Percentiles rank a stretch among this genome's conserved stretches.
Evolutionary conservation across 2,797 vertebrate genomes (phyloP).

Genomic region (Megalops cyprinoides): DNA sequence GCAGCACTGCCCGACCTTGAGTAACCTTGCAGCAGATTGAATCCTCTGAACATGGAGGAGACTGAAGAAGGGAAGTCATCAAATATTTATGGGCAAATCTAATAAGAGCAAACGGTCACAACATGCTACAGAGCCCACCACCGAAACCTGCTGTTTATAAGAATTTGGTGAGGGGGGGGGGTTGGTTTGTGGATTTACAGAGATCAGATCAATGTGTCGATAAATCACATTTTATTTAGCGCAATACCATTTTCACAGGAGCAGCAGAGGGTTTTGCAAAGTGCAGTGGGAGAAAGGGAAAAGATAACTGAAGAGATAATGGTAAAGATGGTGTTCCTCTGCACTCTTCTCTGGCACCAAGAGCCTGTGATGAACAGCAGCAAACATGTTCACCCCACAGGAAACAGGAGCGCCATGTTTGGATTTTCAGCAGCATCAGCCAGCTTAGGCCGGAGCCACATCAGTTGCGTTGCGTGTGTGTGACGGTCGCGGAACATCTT

Average conservation of each 20-base stretch:
- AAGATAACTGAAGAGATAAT: background rate
- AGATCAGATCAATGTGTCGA: conserved; percentile 33
- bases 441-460: too few relatives aligned
- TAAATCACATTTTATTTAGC: conserved; percentile 21
- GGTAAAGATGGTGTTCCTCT: conserved; percentile 13
- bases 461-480: too few relatives aligned
- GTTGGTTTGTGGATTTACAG: background rate
- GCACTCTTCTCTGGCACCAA: background rate
- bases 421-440: background rate
- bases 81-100: conserved; percentile 77
- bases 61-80: conserved; percentile 65
- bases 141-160: background rate
- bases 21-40: conserved; percentile 41
- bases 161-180: background rate
- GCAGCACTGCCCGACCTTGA: conserved; percentile 44
- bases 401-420: background rate
- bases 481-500: too few relatives aligned
- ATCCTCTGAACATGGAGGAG: conserved; percentile 41
- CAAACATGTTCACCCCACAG: background rate
- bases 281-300: background rate
- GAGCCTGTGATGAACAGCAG: background rate
- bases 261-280: background rate
- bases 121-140: background rate
- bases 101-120: conserved; percentile 65
- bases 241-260: background rate